Evolutionary conservation across 2,797 vertebrate species (phyloP).

Genomic region (Hydrophis major): DNA sequence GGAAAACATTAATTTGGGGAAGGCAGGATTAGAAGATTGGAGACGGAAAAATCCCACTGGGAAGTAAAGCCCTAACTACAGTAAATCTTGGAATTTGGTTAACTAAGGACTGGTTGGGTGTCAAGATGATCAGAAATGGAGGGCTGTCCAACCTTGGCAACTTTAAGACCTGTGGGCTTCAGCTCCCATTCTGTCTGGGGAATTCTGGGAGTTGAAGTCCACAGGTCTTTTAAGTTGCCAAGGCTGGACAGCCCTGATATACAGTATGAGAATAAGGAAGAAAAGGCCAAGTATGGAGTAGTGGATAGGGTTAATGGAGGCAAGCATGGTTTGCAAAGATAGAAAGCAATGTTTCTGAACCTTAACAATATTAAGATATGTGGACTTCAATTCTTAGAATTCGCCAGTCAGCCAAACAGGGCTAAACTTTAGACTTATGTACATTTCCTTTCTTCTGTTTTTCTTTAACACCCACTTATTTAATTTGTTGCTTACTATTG

Average conservation of each 20-base stretch:
- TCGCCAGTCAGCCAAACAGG: neutral
- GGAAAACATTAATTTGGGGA: neutral
- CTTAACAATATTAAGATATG: neutral
- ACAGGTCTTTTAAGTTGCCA: neutral
- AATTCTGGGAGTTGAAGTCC: neutral
- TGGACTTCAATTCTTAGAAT: neutral
- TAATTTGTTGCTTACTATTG: neutral
- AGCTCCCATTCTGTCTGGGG: neutral
- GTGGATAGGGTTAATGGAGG: neutral
- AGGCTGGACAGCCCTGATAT: neutral
- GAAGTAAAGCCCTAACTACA: neutral
- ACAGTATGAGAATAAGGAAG: neutral
- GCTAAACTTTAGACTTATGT: neutral
- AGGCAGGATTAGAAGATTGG: neutral
- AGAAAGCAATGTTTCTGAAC: neutral
- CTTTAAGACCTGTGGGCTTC: neutral
- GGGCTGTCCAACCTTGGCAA: neutral
- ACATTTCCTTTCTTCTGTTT: neutral
- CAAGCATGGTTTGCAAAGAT: neutral
- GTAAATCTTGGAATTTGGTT: neutral
- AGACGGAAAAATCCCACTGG: neutral
- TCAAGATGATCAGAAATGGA: neutral
- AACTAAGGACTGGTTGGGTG: neutral
- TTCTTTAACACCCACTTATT: neutral
- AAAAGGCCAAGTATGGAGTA: neutral